Base-by-base conservation (phyloP, 1,140 invertebrate genomes). In the Helicoverpa armigera region DNA sequence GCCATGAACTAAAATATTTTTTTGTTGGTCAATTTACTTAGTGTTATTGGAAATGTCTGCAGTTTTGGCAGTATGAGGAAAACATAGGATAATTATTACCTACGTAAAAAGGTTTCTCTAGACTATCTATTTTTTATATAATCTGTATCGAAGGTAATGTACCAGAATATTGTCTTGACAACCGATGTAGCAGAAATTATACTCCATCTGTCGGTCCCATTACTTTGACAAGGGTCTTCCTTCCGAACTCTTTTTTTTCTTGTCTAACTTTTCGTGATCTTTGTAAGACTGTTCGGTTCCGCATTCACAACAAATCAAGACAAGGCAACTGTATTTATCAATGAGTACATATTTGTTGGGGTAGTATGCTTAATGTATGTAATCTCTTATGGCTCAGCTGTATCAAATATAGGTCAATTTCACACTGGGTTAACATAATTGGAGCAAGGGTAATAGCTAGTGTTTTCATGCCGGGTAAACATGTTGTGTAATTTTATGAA, bases 361-460 rank as follows among this genome's bases (percentile, higher is more conserved):
- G 5, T 29, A 60, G 18, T 29, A 60, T 60, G 14, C 12, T 18
- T 29, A 23, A 60, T 60, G 16, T 11, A 23, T 12, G 31, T 11
- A 35, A 65, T 16, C 61, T 10, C 9, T 35, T n/a, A 43, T 65
- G 61, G 12, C 16, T 72, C 12, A 58, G 31, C 60, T 58, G 10
- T 73, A 31, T 73, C 13, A 23, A 18, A 74, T 74, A 48, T 74
- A 74, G 72, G 72, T 60, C 72, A 74, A 58, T 31, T 58, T 48
- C 31, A 58, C 18, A 74, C 53, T 18, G 31, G 31, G 53, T 74
- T 67, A 67, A 58, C 13, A 74, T 74, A 74, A 74, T 74, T 56
- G 31, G 72, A 74, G 54, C 72, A 60, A 74, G 72, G 54, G n/a
- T 74, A 74, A 74, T 60, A 58, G 72, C 72, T 10, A 60, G 43